Base-by-base conservation (phyloP, 2,888 invertebrate species). In the Magallana nippona region DNA sequence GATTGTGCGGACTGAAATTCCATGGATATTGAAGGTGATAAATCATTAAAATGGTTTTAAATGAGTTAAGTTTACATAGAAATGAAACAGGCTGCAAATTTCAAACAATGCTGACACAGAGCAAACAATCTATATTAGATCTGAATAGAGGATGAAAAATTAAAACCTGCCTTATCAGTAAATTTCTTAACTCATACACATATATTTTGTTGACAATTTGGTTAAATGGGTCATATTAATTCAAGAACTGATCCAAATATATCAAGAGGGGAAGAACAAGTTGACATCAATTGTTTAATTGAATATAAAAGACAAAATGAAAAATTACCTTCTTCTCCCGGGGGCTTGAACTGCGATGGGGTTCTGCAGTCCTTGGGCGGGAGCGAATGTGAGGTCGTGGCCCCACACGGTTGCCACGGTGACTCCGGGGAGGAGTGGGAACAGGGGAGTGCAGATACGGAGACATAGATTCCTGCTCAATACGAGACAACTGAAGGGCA, bases 371-470 rank as follows among this genome's bases (percentile, higher is more conserved):
- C 82, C 83, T 84, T 79, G 83, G 80, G 19, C 62, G 83, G 55
- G n/a, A 84, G 79, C 17, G 86, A 84, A 78, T 32, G 0, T 82
- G 78, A n/a, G 79, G 17, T 13, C 55, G 11, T 13, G 57, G 44
- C n/a, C 83, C 83, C 27, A 79, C 56, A 3, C 82, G 79, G 13
- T 84, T 84, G 10, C 78, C 87, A 32, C 89, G 81, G 17, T 88
- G 88, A 27, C 88, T 86, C 79, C 86, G 86, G n/a, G 91, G 92
- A 55, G 92, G 92, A 27, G 89, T 83, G 0, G 91, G 92, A 11
- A 90, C 83, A n/a, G 92, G 91, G 5, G 89, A 87, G 57, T 89
- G 84, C 11, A 91, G 82, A 86, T 93, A 94, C 1, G 94, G 94
- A 8, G 93, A 93, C 15, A 88, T 82, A 22, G 89, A 80, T 62